Conservation (phyloP, 1,140 invertebrate genomes). For the Helicoverpa armigera region DNA sequence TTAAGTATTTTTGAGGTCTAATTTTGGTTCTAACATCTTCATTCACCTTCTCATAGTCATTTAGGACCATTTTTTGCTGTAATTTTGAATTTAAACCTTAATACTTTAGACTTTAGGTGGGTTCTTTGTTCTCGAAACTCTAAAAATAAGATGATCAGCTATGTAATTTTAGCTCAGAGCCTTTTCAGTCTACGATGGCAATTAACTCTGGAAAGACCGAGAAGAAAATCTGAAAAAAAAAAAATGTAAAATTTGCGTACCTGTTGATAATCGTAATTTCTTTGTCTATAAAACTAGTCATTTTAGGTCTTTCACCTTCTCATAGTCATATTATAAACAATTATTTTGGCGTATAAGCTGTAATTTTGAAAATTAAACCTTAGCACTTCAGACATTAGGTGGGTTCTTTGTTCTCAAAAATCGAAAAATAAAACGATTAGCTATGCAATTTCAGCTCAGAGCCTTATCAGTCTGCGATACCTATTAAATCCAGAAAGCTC, state of each 20-base stretch:
- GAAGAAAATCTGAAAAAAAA: no score
- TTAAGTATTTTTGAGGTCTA: not conserved
- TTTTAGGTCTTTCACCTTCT: not conserved
- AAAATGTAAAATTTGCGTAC: no score
- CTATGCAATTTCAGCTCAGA: no score
- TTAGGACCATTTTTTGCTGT: not conserved
- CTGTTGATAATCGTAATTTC: no score
- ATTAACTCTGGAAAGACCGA: no score
- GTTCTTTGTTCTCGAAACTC: constrained; percentile 5
- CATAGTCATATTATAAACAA: not conserved
- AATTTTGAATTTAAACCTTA: not conserved
- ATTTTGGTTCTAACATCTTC: not conserved
- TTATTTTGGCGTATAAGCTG: no score
- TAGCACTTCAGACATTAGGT: not conserved
- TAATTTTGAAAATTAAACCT: not conserved
- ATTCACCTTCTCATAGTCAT: not conserved
- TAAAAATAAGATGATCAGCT: not conserved
- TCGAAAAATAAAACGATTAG: not conserved
- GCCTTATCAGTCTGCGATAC: no score
- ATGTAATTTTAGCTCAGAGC: no score
- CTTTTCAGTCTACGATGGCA: no score
- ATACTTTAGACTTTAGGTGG: not conserved
- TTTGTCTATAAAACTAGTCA: not conserved
- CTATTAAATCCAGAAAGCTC: no score
- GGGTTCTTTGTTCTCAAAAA: constrained; percentile 6